Evolutionary conservation across 2,888 invertebrate species (phyloP).

Genomic region (Nemurella pictetii): DNA sequence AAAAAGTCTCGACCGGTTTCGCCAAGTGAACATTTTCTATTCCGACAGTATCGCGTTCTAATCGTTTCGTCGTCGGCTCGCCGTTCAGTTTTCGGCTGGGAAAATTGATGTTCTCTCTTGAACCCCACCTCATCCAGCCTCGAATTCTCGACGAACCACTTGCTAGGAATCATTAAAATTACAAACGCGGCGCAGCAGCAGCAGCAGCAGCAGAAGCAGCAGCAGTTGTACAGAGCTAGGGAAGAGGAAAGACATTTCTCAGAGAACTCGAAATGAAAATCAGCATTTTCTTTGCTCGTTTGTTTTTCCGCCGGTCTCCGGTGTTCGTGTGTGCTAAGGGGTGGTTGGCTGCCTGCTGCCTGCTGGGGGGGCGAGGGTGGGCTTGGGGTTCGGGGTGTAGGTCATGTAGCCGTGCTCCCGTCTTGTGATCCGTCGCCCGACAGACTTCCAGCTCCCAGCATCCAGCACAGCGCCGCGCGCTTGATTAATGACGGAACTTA

Average conservation of each 20-base stretch:
- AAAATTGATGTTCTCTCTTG: slow-evolving; percentile 23
- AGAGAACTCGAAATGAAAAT: slow-evolving; percentile 12
- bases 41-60: neutral
- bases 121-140: no score
- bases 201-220: neutral
- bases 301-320: neutral
- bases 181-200: slow-evolving; percentile 4
- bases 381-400: slow-evolving; percentile 27
- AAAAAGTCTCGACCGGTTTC: no score
- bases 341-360: neutral
- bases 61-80: neutral
- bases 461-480: slow-evolving; percentile 40
- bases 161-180: slow-evolving; percentile 25
- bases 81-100: neutral
- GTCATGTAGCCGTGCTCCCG: slow-evolving; percentile 12
- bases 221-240: neutral
- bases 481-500: slow-evolving; percentile 58
- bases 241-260: slow-evolving; percentile 14
- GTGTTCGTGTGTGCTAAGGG: slow-evolving; percentile 12
- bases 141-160: neutral
- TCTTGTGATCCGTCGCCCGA: slow-evolving; percentile 16
- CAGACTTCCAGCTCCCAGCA: slow-evolving; percentile 26
- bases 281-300: slow-evolving; percentile 24
- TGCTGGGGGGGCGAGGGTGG: slow-evolving; percentile 2
- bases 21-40: no score